Conservation (phyloP, 2,113 vertebrate species). For the Dunckerocampus dactyliophorus region DNA sequence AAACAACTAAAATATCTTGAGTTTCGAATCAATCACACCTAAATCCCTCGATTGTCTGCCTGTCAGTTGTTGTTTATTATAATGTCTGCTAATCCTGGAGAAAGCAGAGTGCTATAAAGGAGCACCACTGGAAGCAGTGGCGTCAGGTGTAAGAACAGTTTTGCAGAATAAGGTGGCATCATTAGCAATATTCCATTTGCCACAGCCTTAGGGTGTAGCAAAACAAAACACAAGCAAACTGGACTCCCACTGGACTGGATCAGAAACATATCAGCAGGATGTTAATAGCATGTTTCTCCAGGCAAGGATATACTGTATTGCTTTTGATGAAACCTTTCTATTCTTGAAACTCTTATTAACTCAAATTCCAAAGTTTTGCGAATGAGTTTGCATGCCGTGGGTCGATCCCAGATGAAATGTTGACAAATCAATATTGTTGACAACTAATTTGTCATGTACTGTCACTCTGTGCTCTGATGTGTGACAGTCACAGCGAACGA, state of each 20-base stretch:
- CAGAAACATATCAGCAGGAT: slow-evolving; percentile 34
- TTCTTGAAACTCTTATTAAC: neutral
- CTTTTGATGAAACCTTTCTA: neutral
- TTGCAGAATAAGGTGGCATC: slow-evolving; percentile 6
- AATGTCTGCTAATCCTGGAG: slow-evolving; percentile 1
- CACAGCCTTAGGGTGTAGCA: slow-evolving; percentile 14
- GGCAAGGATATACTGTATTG: slow-evolving; percentile 23
- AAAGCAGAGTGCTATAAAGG: slow-evolving; percentile 18
- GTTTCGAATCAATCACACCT: neutral
- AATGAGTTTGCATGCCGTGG: slow-evolving; percentile 56
- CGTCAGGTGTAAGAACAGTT: slow-evolving; percentile 12
- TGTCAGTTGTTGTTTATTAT: slow-evolving; percentile 19
- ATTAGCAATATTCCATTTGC: slow-evolving; percentile 42
- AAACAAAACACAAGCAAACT: slow-evolving; percentile 5
- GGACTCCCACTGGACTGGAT: slow-evolving; percentile 16
- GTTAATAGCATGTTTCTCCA: slow-evolving; percentile 3
- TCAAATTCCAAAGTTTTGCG: neutral
- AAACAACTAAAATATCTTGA: neutral
- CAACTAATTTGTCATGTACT: slow-evolving; percentile 72
- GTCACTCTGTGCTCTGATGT: slow-evolving; percentile 38
- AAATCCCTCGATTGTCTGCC: neutral
- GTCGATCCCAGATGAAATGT: slow-evolving; percentile 64
- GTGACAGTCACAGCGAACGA: neutral
- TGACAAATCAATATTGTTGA: slow-evolving; percentile 73
- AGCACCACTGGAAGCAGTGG: slow-evolving; percentile 25